A percentile compares a stretch with the other conserved stretches of the same genome.
Conservation (phyloP, 2,797 vertebrate species). For the Rhinophrynus dorsalis region DNA sequence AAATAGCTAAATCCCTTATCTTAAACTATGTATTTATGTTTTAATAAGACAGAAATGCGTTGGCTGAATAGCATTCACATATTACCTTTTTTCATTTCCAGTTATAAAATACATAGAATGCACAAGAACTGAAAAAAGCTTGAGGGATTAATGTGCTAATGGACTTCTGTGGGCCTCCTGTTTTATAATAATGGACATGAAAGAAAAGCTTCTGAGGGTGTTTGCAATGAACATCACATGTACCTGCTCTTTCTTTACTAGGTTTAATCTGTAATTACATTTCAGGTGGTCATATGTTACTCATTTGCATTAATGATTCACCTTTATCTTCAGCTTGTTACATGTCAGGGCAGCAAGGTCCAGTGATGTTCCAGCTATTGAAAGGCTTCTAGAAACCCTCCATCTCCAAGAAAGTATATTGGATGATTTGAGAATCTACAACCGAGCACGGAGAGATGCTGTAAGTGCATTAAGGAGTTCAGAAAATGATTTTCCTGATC, state of each 20-base stretch:
- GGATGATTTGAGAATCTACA: conserved; percentile 75
- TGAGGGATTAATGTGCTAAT: conserved; percentile 34
- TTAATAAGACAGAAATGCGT: conserved; percentile 12
- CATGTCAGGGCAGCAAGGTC: conserved; percentile 70
- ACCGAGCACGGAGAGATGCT: conserved; percentile 63
- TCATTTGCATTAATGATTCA: conserved; percentile 12
- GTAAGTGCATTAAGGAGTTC: conserved; percentile 68
- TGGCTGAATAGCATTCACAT: conserved; percentile 15
- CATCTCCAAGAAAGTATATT: conserved; percentile 65
- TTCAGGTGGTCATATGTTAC: not conserved
- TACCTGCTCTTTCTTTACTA: conserved; percentile 7
- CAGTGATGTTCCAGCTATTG: conserved; percentile 68
- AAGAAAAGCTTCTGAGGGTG: conserved; percentile 33
- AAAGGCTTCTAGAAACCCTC: conserved; percentile 69
- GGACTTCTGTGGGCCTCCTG: conserved; percentile 17
- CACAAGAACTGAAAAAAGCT: conserved; percentile 30
- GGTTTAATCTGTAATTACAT: conserved; percentile 33
- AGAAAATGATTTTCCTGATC: not conserved
- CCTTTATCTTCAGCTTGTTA: conserved; percentile 67
- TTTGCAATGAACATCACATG: conserved; percentile 3
- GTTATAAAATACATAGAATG: conserved; percentile 14
- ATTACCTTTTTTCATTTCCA: conserved; percentile 7
- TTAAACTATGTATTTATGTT: conserved; percentile 1
- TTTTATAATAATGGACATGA: conserved; percentile 29
- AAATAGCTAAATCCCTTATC: conserved; percentile 1